Evolutionary conservation across 1,140 invertebrate species (phyloP).

Genomic region (Drosophila kohkoa): DNA sequence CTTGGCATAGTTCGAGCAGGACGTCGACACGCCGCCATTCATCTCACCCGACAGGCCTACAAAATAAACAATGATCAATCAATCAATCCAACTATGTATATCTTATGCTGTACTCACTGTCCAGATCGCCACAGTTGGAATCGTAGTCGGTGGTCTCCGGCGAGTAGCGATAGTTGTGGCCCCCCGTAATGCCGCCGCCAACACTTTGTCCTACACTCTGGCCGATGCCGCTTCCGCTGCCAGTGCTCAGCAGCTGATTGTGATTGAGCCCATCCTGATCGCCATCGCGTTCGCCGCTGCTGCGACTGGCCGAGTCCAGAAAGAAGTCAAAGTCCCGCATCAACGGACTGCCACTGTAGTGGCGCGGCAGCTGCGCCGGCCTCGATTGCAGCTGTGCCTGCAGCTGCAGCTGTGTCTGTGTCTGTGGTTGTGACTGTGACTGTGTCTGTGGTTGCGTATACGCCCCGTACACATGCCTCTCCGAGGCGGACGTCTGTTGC

Average conservation of each 20-base stretch:
- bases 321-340: conserved; percentile 84
- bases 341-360: conserved; percentile 76
- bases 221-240: conserved; percentile 54
- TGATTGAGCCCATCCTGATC: conserved; percentile 81
- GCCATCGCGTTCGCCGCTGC: conserved; percentile 76
- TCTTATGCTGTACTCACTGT: conserved; percentile 86
- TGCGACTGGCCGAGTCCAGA: conserved; percentile 81
- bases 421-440: conserved; percentile 31
- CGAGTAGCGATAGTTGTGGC: conserved; percentile 91
- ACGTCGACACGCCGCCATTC: conserved; percentile 77
- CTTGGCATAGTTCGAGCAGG: conserved; percentile 82
- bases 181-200: conserved; percentile 51
- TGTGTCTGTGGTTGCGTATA: conserved; percentile 48
- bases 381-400: conserved; percentile 41
- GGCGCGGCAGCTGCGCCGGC: conserved; percentile 51
- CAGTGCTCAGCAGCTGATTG: conserved; percentile 68
- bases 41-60: conserved; percentile 85
- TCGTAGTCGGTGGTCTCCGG: conserved; percentile 98
- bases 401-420: conserved; percentile 42
- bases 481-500: conserved; percentile 37
- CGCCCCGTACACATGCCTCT: conserved; percentile 54
- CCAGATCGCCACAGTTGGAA: conserved; percentile 93
- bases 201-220: conserved; percentile 48
- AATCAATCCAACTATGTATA: no score
- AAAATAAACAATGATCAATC: no score